Evolutionary conservation across 92 coral and sea anemone species (phyloP), one percentile per base, ranked within the genome.

Genomic region (Porites evermanni): DNA sequence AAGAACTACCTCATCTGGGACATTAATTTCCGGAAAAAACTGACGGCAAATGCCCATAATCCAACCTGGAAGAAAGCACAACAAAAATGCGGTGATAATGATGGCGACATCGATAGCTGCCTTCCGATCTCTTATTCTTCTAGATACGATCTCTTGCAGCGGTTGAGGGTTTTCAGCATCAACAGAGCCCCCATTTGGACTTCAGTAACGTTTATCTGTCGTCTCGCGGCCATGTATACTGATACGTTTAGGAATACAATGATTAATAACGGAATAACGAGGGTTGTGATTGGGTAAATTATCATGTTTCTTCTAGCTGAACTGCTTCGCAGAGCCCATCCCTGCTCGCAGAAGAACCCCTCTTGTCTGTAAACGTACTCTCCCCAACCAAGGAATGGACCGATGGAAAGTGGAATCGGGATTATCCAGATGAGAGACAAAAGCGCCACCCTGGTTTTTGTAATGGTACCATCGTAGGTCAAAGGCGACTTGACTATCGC

Each of bases 401-500:
- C 20, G 5, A 63, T 63, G 19, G 66, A 3, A 63, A 63, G 19
- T 10, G 66, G 66, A 63, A 63, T 14, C 17, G 66, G 66, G 66
- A 63, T 63, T 14, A 63, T 13, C 66, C 66, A 63, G 18, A 63
- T 63, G 66, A 63, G 19, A 18, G 17, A 18, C 18, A 63, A 14
- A 7, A 63, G 18, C n/a, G 18, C 66, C 66, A 63, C 66, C 7
- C 66, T 63, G n/a, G 66, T 14, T 63, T 63, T 63, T 7, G 75
- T 72, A 1, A 72, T 72, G 21, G 58, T 53, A 13, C 58, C 77
- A 72, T 12, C 9, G 77, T 72, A 50, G 1, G 77, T 44, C 77
- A 73, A 14, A 1, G 77, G 77, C 17, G 77, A 73, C 19, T 73
- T 73, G 24, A 73, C 77, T 20, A 73, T 67, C 47, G 50, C 50